Evolutionary conservation across 2,888 invertebrate species (phyloP), one percentile per base, ranked within the genome.

Genomic region (Drosophila silvestris): DNA sequence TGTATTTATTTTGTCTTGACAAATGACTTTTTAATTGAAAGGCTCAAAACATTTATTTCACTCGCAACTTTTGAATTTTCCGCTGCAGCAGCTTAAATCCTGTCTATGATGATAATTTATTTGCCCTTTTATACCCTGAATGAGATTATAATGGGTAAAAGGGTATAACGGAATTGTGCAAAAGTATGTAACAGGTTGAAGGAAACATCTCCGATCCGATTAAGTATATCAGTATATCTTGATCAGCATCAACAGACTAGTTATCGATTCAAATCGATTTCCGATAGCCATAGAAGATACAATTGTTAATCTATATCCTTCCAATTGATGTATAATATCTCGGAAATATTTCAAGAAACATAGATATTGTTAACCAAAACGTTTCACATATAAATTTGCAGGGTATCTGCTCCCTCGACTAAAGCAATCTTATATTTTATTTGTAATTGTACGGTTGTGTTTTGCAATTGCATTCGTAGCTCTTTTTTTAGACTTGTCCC

Each of bases 401-500:
- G 47, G 28, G 9, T 26, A 47, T 22, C 47, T 47, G 9, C 47
- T 47, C 14, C 2, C 3, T 47, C 22, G 47, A 16, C 47, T 16
- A 16, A 9, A 26, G 28, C 47, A 47, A 26, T 47, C 41, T 26
- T 26, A 26, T 14, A 16, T 47, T 28, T 26, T 16, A 47, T 47
- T 26, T 47, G 1, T 47, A 26, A 47, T 47, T 47, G 26, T 47
- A 5, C 16, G 33, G 22, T 35, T 32, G 19, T 30, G 5, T 14
- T 19, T 30, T 35, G 47, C 54, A 44, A 39, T 63, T 47, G 41
- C 44, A 28, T 50, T 22, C 50, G 47, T 19, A 41, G 16, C 44
- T 53, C 35, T 32, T 53, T 54, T 57, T 16, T 32, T 28, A n/a
- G 41, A n/a, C 66, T 56, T 57, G 56, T 70, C 65, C 74, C 74